Conservation (phyloP, 2,113 vertebrate genomes). For the Gnathonemus echidnorhynchus region DNA sequence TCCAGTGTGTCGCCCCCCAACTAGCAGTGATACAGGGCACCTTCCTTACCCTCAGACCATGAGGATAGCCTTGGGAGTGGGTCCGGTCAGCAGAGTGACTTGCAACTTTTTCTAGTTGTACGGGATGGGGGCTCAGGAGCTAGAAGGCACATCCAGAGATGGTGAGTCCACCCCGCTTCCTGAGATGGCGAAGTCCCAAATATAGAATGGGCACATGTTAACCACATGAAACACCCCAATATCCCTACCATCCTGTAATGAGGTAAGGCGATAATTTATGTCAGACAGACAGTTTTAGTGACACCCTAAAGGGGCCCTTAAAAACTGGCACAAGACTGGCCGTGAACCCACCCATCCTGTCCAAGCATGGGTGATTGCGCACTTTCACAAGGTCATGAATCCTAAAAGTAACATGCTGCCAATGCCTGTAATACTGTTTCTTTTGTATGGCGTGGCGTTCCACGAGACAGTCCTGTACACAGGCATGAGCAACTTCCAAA, state of each 20-base stretch:
- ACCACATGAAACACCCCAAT: neutral
- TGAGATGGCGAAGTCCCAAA: neutral
- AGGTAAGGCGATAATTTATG: neutral
- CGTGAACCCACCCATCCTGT: neutral
- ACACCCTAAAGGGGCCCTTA: neutral
- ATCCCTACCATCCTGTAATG: neutral
- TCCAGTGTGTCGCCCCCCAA: too few species aligned
- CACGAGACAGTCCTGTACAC: neutral
- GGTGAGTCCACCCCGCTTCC: neutral
- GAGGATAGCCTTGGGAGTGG: too few species aligned
- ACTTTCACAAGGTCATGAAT: neutral
- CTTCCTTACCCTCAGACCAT: too few species aligned
- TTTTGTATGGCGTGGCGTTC: neutral
- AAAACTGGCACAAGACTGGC: neutral
- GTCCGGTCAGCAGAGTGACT: too few species aligned
- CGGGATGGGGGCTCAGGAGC: too few species aligned
- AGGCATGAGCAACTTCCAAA: too few species aligned
- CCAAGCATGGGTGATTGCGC: neutral
- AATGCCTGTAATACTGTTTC: neutral
- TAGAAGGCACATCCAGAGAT: neutral
- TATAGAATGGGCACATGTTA: neutral
- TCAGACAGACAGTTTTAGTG: too few species aligned
- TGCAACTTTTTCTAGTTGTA: too few species aligned
- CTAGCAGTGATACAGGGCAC: too few species aligned
- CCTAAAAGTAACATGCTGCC: neutral